phyloP scores from a whole-genome alignment of 2,113 vertebrate genomes.

The Anthoscopus minutus region DNA sequence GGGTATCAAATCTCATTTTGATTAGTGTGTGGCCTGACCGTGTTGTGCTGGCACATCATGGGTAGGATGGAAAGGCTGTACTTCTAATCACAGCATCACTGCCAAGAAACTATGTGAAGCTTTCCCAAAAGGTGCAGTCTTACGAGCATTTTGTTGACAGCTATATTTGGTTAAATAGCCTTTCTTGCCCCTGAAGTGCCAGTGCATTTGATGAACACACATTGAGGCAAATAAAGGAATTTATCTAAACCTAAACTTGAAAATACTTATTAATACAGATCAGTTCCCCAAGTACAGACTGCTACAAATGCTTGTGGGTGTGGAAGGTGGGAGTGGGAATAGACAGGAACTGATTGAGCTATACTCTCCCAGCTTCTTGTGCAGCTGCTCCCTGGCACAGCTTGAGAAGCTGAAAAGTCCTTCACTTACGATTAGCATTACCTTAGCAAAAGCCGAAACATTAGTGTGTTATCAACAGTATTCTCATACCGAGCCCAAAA shows the following conservation, averaged over 20 bases:
- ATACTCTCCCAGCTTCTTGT: neutral
- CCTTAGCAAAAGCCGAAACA: neutral
- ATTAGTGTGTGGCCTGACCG: rapidly evolving
- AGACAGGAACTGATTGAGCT: neutral
- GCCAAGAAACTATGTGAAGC: neutral
- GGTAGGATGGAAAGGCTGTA: neutral
- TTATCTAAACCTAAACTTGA: neutral
- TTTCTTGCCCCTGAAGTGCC: neutral
- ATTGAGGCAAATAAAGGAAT: neutral
- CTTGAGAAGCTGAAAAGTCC: neutral
- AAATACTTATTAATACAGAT: neutral
- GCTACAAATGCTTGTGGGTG: neutral
- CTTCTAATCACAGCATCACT: neutral
- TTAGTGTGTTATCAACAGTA: neutral
- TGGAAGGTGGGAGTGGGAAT: neutral
- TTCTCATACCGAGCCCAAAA: neutral
- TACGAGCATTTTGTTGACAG: neutral
- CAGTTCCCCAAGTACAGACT: neutral
- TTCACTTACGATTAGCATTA: neutral
- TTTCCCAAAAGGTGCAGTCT: neutral
- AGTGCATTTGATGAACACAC: neutral
- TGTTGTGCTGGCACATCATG: neutral
- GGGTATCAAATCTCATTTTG: neutral
- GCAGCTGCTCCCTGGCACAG: neutral
- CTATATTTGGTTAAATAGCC: neutral